These are phyloP conservation scores for Pristionchus exspectatus DNA, from an alignment of 2,888 invertebrate genomes.

Conservation along the genomic window DNA sequence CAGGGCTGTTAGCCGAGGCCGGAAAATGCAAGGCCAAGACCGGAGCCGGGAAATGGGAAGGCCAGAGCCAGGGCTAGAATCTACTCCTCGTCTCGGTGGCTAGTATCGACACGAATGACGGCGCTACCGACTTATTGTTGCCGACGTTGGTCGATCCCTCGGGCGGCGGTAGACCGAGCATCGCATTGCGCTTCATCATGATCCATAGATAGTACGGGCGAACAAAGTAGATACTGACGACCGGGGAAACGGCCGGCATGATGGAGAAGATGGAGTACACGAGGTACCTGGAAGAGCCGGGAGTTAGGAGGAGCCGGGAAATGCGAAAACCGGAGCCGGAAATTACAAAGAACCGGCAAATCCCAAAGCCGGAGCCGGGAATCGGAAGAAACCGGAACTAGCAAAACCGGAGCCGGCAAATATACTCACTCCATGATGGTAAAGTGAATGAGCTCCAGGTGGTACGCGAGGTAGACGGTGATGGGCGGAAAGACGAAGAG, in stretches of 20 bases:
- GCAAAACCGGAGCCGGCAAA: background rate
- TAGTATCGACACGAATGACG: background rate
- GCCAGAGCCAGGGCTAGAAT: background rate
- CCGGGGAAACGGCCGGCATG: conserved; percentile 62
- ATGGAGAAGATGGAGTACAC: conserved; percentile 68
- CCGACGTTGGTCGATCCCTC: conserved; percentile 20
- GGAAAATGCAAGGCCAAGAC: background rate
- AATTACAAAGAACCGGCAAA: background rate
- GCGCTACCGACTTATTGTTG: conserved; percentile 17
- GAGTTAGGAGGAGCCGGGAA: background rate
- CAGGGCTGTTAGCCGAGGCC: background rate
- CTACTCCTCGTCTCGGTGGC: background rate
- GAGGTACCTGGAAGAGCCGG: conserved; percentile 61
- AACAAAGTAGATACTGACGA: conserved; percentile 61
- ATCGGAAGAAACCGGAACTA: background rate
- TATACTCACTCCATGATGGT: conserved; percentile 51
- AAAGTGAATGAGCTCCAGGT: conserved; percentile 66
- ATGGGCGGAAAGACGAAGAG: conserved; percentile 71
- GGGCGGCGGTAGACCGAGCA: conserved; percentile 18
- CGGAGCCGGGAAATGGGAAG: background rate
- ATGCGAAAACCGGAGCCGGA: background rate
- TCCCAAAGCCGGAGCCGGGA: no score
- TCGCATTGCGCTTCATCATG: background rate
- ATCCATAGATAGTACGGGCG: conserved; percentile 34
- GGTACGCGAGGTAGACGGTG: conserved; percentile 67